phyloP scores from a whole-genome alignment of 2,113 vertebrate species.

The Herpetotheres cachinnans region DNA sequence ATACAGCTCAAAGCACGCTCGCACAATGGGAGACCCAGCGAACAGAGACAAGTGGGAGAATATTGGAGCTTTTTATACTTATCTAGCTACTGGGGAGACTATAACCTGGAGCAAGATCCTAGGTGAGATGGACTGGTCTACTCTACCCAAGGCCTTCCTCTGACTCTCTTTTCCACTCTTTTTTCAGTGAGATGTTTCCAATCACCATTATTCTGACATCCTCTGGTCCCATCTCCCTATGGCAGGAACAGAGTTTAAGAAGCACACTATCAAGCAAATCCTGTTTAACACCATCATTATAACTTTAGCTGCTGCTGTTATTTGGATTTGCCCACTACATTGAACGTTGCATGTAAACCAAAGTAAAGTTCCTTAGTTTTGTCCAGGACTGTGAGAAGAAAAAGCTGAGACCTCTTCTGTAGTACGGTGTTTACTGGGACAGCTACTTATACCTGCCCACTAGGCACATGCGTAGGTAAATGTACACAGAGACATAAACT shows the following conservation, averaged over 20 bases:
- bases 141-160: background rate
- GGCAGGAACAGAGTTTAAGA: background rate
- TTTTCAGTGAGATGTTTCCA: background rate
- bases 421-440: background rate
- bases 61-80: background rate
- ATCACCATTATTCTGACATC: background rate
- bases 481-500: background rate
- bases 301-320: background rate
- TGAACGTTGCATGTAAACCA: background rate
- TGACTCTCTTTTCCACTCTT: background rate
- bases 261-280: background rate
- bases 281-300: background rate
- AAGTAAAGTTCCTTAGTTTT: background rate
- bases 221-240: background rate
- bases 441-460: background rate
- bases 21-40: rapidly evolving
- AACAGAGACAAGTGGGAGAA: background rate
- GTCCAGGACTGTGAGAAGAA: background rate
- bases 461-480: background rate
- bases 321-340: background rate
- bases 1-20: background rate
- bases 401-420: background rate
- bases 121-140: background rate
- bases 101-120: background rate
- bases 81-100: background rate